A percentile compares a stretch with the other conserved stretches of the same genome.
Conservation (phyloP, 2,888 invertebrate species). For the Drosophila falleni region DNA sequence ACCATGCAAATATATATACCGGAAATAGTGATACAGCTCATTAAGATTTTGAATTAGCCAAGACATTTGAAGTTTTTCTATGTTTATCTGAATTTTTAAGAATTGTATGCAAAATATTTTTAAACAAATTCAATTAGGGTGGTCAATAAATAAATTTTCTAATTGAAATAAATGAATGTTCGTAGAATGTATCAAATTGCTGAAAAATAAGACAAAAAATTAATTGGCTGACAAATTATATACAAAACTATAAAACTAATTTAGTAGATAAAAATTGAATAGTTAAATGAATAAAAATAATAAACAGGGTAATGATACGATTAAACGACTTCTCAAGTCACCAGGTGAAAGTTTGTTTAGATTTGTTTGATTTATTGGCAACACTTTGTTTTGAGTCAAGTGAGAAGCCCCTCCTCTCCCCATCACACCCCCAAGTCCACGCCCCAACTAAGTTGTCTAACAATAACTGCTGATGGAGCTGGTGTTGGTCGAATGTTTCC, state of each 20-base stretch:
- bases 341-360: conserved; percentile 45
- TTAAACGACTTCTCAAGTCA: background rate
- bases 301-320: background rate
- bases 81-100: conserved; percentile 24
- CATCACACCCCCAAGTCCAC: no score
- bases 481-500: conserved; percentile 26
- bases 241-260: background rate
- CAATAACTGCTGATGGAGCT: conserved; percentile 11
- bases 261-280: conserved; percentile 1
- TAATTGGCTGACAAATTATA: background rate
- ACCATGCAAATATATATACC: background rate
- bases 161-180: conserved; percentile 20
- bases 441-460: background rate
- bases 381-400: conserved; percentile 32
- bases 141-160: conserved; percentile 50
- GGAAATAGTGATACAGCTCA: no score
- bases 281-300: background rate
- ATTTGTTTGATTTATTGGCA: conserved; percentile 46
- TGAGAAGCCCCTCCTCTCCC: conserved; percentile 9
- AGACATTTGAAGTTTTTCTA: background rate
- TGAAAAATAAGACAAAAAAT: conserved; percentile 7
- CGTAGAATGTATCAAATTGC: conserved; percentile 5
- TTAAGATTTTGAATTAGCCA: no score
- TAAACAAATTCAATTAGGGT: conserved; percentile 42
- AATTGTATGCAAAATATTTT: conserved; percentile 31